Percentiles rank a stretch among this genome's conserved stretches.
Conservation (phyloP, 30 jellyfish, hydroid and myxozoan genomes). For the Calvadosia cruxmelitensis region DNA sequence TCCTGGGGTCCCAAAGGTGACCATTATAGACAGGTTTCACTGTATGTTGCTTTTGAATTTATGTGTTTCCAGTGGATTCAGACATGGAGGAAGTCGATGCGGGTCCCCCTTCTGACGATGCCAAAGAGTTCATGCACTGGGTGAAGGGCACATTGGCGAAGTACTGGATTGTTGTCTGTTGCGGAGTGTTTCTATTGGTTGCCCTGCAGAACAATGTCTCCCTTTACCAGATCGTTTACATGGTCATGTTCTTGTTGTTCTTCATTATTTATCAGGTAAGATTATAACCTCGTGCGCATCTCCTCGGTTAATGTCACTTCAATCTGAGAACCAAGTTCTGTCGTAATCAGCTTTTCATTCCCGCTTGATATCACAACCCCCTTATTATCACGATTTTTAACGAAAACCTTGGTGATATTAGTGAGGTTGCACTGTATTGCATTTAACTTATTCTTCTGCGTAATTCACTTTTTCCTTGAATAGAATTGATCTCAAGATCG, state of each 20-base stretch:
- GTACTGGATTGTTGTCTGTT: constrained; percentile 91
- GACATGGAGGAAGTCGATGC: constrained; percentile 63
- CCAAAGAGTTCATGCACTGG: constrained; percentile 85
- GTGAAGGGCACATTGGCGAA: constrained; percentile 66
- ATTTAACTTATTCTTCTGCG: no score
- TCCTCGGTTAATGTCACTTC: no score
- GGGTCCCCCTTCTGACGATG: constrained; percentile 88
- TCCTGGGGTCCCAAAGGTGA: no score
- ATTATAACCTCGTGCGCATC: no score
- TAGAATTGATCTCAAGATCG: no score
- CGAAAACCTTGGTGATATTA: no score
- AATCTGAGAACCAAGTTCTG: no score
- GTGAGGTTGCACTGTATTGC: no score
- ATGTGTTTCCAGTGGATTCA: constrained; percentile 30
- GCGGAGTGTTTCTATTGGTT: constrained; percentile 80
- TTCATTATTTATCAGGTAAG: constrained; percentile 82
- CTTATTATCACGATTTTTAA: no score
- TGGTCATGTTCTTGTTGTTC: constrained; percentile 84
- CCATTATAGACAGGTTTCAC: background rate
- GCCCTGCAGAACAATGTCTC: constrained; percentile 93
- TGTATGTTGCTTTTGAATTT: background rate
- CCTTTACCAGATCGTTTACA: constrained; percentile 70
- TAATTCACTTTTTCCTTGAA: no score
- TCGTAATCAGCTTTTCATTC: no score
- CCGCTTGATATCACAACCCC: no score